Percentiles rank a stretch among this genome's conserved stretches.
These are phyloP conservation scores for Panthera tigris DNA, from an alignment of 2,113 vertebrate species.

Conservation along the genomic window DNA sequence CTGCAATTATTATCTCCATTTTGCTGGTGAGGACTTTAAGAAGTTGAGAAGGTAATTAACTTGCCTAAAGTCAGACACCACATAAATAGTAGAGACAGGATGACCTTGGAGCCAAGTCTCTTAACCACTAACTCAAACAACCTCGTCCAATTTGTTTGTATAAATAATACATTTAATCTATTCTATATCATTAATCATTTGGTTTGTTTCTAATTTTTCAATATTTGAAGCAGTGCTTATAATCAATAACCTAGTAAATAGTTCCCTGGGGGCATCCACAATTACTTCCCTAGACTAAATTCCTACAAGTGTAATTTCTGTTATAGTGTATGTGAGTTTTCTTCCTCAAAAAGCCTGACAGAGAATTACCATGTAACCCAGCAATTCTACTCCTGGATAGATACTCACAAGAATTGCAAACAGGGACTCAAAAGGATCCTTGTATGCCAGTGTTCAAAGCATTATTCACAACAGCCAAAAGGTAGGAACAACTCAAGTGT, in stretches of 20 bases:
- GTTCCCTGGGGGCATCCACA: background rate
- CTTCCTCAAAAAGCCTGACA: slow-evolving; percentile 32
- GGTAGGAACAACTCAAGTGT: background rate
- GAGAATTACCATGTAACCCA: background rate
- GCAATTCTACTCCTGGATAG: background rate
- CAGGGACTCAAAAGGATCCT: background rate
- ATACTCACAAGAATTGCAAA: background rate
- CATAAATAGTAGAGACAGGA: background rate
- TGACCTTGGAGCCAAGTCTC: background rate
- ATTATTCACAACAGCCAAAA: background rate
- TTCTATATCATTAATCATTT: slow-evolving; percentile 12
- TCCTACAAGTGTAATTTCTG: background rate
- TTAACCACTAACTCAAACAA: background rate
- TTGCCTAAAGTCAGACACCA: background rate
- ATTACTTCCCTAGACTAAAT: background rate
- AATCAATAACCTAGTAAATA: background rate
- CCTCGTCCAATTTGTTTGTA: background rate
- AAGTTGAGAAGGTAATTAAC: background rate
- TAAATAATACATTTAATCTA: background rate
- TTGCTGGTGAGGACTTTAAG: slow-evolving; percentile 16
- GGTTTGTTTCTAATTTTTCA: slow-evolving; percentile 15
- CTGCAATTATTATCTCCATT: slow-evolving; percentile 7
- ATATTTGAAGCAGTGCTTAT: background rate
- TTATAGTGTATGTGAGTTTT: background rate
- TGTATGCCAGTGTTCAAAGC: background rate